Conservation (phyloP, 2,888 invertebrate species). For the Hyposoter dolosus region DNA sequence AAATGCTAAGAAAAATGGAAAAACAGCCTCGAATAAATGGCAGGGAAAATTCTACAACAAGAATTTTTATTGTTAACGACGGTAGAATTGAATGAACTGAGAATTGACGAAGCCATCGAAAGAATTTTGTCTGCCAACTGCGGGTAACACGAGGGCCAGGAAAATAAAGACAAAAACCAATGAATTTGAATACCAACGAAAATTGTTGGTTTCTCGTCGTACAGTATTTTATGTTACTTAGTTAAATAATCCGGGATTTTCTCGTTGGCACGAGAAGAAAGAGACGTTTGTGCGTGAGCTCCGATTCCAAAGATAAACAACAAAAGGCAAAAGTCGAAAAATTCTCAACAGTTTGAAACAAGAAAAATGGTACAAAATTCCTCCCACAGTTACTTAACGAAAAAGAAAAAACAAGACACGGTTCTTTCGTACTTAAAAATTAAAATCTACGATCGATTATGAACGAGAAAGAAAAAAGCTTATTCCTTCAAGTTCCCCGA, state of each 20-base stretch:
- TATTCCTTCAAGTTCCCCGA: slow-evolving; percentile 1
- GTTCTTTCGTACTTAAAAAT: slow-evolving; percentile 52
- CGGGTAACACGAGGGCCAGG: background rate
- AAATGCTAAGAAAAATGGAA: background rate
- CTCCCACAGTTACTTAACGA: slow-evolving; percentile 34
- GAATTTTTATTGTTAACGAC: slow-evolving; percentile 48
- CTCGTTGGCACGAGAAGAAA: background rate
- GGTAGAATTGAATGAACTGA: slow-evolving; percentile 41
- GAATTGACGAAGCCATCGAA: slow-evolving; percentile 45
- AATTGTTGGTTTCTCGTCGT: slow-evolving; percentile 32
- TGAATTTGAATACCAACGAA: slow-evolving; percentile 27
- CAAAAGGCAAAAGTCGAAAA: background rate
- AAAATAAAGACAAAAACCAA: background rate
- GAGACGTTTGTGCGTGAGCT: slow-evolving; percentile 9
- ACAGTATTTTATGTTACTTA: slow-evolving; percentile 51
- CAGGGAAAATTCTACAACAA: slow-evolving; percentile 4
- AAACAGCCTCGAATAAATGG: slow-evolving; percentile 1
- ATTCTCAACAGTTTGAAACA: background rate
- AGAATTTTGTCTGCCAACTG: slow-evolving; percentile 23
- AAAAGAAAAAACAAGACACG: background rate
- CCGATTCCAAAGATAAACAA: slow-evolving; percentile 39
- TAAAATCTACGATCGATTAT: slow-evolving; percentile 12
- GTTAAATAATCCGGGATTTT: slow-evolving; percentile 12
- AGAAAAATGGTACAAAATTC: slow-evolving; percentile 21
- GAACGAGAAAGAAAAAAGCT: slow-evolving; percentile 7